Base-by-base conservation (phyloP, 2,888 invertebrate genomes). In the Erannis defoliaria region DNA sequence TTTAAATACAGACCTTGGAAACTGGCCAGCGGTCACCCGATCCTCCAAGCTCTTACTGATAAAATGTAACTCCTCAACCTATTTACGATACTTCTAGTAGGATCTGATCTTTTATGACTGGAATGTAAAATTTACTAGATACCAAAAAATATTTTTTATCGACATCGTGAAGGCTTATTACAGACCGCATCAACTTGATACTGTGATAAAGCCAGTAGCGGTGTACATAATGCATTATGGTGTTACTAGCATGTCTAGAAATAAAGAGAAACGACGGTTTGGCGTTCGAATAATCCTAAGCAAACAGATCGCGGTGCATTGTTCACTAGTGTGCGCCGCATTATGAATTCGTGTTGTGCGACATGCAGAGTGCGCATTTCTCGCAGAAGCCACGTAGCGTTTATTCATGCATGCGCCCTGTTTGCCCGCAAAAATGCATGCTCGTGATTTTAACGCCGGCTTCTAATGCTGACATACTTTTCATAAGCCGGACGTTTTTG, bases 341-440 rank as follows among this genome's bases (percentile, higher is more conserved):
- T 58, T 63, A 63, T 55, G 63, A 58, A 63, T 63, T 63, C 63
- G 55, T 46, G 58, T 49, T 49, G 54, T 58, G 57, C 45, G 40
- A 63, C 58, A 59, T 58, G 63, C 58, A 55, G 46, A 55, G 58
- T 59, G 55, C 38, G 55, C 63, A 63, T 51, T 58, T 56, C 55
- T 63, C 38, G 33, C 46, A 56, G 56, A 62, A 56, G 53, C 53
- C 53, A 40, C 59, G 50, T 46, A 26, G 55, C 50, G 51, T 63
- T 59, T 63, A 63, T 63, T 63, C 63, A 63, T 55, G 63, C 58
- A 58, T 63, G 62, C 26, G 55, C 55, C 62, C 45, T 55, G 63
- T 63, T 55, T 63, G 50, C 55, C 54, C 55, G 50, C 58, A 59
- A 63, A 63, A 63, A 63, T 63, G 63, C 58, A 63, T 59, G 50